phyloP scores from a whole-genome alignment of 2,797 vertebrate genomes.

The Coilia nasus region DNA sequence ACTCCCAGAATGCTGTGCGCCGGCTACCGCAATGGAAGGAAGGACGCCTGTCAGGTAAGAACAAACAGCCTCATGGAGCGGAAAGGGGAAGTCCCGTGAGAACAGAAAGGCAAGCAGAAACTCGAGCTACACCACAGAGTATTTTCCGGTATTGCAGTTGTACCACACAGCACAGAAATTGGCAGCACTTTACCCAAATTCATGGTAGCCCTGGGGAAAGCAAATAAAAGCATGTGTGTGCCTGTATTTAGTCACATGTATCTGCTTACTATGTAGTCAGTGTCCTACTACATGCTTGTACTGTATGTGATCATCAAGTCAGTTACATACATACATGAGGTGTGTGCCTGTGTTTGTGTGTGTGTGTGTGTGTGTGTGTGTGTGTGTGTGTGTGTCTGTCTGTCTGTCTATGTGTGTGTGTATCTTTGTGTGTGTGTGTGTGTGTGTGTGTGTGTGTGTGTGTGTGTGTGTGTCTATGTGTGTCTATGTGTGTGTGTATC shows the following conservation, averaged over 20 bases:
- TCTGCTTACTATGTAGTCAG: neutral
- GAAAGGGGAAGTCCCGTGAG: neutral
- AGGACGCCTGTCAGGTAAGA: conserved; percentile 90
- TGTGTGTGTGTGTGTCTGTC: no score
- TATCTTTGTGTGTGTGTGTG: no score
- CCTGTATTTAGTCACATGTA: neutral
- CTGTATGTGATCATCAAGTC: no score
- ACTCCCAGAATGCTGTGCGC: conserved; percentile 95
- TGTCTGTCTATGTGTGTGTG: no score
- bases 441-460: no score
- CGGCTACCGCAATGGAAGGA: conserved; percentile 83
- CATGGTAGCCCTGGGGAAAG: neutral
- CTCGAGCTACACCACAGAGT: neutral
- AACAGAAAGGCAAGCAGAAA: neutral
- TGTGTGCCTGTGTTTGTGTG: no score
- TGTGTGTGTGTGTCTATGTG: no score
- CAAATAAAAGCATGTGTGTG: neutral
- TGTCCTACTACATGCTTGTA: no score
- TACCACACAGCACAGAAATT: neutral
- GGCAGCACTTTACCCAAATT: neutral
- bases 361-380: no score
- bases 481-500: no score
- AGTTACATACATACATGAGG: no score
- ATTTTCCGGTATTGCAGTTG: neutral
- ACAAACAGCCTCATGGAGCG: neutral